These are phyloP conservation scores for Sarcophaga subvicina DNA, from an alignment of 2,888 invertebrate species.

Conservation along the genomic window DNA sequence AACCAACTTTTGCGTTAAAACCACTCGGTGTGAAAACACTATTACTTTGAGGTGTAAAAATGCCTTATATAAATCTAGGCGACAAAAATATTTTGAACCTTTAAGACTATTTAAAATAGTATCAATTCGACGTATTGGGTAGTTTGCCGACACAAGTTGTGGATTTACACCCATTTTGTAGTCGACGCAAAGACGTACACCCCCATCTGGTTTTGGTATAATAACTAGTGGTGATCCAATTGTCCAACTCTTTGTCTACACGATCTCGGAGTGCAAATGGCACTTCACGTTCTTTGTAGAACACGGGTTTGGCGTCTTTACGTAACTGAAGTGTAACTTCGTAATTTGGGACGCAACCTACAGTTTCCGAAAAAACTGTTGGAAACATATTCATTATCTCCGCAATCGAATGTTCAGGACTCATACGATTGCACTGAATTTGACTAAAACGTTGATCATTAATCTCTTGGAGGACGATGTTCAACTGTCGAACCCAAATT, in stretches of 20 bases:
- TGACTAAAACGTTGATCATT: no score
- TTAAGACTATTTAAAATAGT: conserved; percentile 45
- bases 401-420: no score
- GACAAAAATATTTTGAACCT: no score
- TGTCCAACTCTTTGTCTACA: conserved; percentile 44
- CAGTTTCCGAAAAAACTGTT: conserved; percentile 45
- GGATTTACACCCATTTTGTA: no score
- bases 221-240: conserved; percentile 44
- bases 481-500: conserved; percentile 48
- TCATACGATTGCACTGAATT: no score
- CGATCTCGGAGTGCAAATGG: conserved; percentile 52
- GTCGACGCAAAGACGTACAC: no score
- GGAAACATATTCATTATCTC: no score
- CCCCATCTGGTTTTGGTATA: conserved; percentile 33
- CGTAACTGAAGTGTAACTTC: conserved; percentile 49
- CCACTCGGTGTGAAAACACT: no score
- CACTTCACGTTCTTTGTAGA: conserved; percentile 58
- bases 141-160: no score
- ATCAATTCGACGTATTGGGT: no score
- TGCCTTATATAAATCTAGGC: no score
- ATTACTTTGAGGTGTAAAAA: neutral
- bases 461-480: conserved; percentile 12
- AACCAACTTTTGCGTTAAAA: no score
- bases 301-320: conserved; percentile 46
- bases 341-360: conserved; percentile 54